phyloP scores from a whole-genome alignment of 2,888 invertebrate genomes.

The Scaptodrosophila latifasciaeformis region DNA sequence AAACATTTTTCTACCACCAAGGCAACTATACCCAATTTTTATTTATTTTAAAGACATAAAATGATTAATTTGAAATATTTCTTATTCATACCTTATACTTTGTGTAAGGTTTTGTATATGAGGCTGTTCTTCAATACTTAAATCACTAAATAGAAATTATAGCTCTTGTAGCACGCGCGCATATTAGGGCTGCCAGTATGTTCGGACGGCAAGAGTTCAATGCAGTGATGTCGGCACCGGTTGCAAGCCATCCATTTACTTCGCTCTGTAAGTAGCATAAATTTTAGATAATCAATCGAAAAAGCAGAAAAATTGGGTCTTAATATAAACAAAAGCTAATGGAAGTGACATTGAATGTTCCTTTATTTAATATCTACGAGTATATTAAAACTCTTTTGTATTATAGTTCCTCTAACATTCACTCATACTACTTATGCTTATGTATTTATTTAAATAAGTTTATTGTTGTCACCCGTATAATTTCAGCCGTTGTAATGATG shows the following conservation, averaged over 20 bases:
- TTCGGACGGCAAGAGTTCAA: neutral
- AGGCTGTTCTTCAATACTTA: slow-evolving; percentile 12
- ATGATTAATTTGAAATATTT: slow-evolving; percentile 56
- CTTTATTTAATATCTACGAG: too few relatives aligned
- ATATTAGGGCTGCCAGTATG: slow-evolving; percentile 52
- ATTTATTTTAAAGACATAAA: slow-evolving; percentile 64
- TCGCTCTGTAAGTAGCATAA: too few relatives aligned
- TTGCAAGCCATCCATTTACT: too few relatives aligned
- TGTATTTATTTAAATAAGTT: slow-evolving; percentile 16
- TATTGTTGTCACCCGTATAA: slow-evolving; percentile 71
- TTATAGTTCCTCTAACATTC: too few relatives aligned
- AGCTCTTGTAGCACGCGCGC: slow-evolving; percentile 53
- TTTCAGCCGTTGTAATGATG: slow-evolving; percentile 34
- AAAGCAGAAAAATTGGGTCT: too few relatives aligned
- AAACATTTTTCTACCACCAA: slow-evolving; percentile 26
- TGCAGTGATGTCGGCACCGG: slow-evolving; percentile 42
- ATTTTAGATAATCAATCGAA: too few relatives aligned
- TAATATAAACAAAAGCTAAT: too few relatives aligned
- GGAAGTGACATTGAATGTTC: too few relatives aligned
- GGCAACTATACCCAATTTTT: slow-evolving; percentile 46
- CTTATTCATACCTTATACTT: too few relatives aligned
- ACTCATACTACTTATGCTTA: too few relatives aligned
- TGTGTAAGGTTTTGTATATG: slow-evolving; percentile 11
- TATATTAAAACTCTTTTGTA: too few relatives aligned
- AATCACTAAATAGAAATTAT: too few relatives aligned